phyloP scores from a whole-genome alignment of 1,140 invertebrate genomes.

The Varroa destructor region DNA sequence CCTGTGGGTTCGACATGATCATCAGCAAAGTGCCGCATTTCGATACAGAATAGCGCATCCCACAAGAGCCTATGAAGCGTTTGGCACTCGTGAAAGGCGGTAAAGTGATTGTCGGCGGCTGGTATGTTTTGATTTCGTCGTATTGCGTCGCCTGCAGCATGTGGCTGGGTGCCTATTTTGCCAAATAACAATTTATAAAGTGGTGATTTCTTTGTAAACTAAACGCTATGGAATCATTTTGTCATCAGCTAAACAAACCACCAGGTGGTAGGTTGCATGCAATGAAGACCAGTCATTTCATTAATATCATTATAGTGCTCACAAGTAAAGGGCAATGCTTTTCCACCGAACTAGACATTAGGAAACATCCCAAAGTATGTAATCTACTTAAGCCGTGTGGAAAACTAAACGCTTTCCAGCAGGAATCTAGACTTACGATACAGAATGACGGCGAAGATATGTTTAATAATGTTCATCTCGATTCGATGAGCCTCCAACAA shows the following conservation, averaged over 20 bases:
- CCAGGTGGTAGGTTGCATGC: neutral
- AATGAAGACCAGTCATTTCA: neutral
- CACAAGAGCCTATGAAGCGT: too few species aligned
- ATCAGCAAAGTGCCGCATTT: too few species aligned
- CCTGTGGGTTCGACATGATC: too few species aligned
- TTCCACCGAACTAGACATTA: neutral
- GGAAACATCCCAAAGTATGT: neutral
- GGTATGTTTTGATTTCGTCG: too few species aligned
- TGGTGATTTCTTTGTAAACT: neutral
- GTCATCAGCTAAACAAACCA: conserved; percentile 13
- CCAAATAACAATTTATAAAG: too few species aligned
- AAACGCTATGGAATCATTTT: neutral
- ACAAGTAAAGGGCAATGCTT: neutral
- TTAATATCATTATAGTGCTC: neutral
- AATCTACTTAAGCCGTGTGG: conserved; percentile 14
- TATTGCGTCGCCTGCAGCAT: too few species aligned
- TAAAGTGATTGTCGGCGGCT: too few species aligned
- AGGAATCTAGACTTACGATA: neutral
- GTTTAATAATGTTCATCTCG: neutral
- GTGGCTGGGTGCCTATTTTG: too few species aligned
- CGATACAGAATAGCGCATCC: too few species aligned
- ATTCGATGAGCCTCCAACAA: neutral
- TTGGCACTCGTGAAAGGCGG: too few species aligned
- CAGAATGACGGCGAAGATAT: neutral
- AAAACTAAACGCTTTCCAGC: neutral